phyloP scores from a whole-genome alignment of 2,888 invertebrate species.

The Rotaria magnacalcarata region DNA sequence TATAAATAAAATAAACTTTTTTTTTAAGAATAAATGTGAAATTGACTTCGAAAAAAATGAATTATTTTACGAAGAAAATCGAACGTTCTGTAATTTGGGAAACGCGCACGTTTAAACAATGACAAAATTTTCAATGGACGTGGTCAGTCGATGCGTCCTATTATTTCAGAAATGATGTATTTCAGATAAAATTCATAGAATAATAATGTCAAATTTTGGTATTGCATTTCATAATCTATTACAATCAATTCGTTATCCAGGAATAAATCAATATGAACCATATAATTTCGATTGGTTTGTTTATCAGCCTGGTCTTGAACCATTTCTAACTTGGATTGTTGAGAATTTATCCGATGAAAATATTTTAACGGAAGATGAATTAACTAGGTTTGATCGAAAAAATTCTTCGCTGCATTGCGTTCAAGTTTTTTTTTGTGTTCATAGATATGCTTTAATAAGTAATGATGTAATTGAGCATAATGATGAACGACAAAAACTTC shows the following conservation, averaged over 20 bases:
- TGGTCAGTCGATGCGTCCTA: not conserved
- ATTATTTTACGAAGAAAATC: not conserved
- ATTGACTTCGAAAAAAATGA: too few relatives aligned
- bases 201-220: not conserved
- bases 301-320: conserved; percentile 10
- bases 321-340: conserved; percentile 7
- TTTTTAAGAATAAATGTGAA: not conserved
- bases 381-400: not conserved
- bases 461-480: not conserved
- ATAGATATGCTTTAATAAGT: not conserved
- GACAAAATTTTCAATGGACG: not conserved
- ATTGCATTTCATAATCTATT: not conserved
- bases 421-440: not conserved
- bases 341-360: not conserved
- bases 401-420: too few relatives aligned
- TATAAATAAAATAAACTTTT: not conserved
- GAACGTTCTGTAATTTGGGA: not conserved
- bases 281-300: conserved; percentile 21
- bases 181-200: not conserved
- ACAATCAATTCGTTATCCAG: not conserved
- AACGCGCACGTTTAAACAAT: not conserved
- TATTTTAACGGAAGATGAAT: not conserved
- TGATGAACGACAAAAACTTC: conserved; percentile 1
- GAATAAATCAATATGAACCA: conserved; percentile 5
- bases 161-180: not conserved